These are phyloP conservation scores for Hoplodrina ambigua DNA, from an alignment of 2,888 invertebrate species.

Conservation along the genomic window DNA sequence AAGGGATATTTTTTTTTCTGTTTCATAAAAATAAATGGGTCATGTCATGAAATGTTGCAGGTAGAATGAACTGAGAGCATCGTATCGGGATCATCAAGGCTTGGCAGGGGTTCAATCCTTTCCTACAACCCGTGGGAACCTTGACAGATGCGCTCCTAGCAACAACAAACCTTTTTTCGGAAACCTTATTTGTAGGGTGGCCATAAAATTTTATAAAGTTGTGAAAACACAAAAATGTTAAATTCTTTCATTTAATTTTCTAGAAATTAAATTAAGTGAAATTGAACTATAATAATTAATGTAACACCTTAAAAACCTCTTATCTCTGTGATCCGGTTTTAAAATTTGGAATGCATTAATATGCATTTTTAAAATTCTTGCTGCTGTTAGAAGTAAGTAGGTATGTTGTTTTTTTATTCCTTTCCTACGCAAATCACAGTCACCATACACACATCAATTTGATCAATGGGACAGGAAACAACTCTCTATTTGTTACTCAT, in stretches of 20 bases:
- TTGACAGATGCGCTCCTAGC: constrained; percentile 83
- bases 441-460: constrained; percentile 69
- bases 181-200: constrained; percentile 70
- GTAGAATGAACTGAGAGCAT: constrained; percentile 58
- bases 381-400: no score
- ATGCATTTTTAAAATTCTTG: no score
- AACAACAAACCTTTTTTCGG: constrained; percentile 81
- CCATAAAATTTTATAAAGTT: constrained; percentile 43
- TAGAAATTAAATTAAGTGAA: neutral
- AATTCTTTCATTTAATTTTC: neutral
- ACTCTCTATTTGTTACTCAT: constrained; percentile 70
- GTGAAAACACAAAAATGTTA: neutral
- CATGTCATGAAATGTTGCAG: constrained; percentile 48
- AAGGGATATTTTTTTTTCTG: neutral
- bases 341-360: neutral
- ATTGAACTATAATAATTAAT: neutral
- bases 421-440: constrained; percentile 42
- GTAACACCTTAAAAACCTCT: neutral
- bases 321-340: neutral
- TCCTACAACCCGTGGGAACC: constrained; percentile 84
- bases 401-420: neutral
- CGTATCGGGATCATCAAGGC: constrained; percentile 39
- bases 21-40: constrained; percentile 31
- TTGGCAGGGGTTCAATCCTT: constrained; percentile 80
- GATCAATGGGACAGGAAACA: constrained; percentile 81